Percentiles rank a stretch among this genome's conserved stretches.
Conservation (phyloP, 1,140 invertebrate species). For the Sminthurinus signatus region DNA sequence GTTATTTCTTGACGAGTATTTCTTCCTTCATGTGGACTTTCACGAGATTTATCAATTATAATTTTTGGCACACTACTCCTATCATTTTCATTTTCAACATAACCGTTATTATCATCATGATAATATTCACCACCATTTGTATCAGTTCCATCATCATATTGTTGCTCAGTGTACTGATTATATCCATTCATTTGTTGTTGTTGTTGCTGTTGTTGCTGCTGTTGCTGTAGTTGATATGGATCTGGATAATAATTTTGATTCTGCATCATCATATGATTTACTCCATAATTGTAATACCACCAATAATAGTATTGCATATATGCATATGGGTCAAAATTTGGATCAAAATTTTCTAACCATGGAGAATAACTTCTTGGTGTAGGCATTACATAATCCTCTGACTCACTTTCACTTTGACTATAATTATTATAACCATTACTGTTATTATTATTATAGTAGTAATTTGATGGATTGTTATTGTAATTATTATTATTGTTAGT, state of each 20-base stretch:
- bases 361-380: slow-evolving; percentile 4
- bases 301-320: slow-evolving; percentile 40
- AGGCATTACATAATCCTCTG: neutral
- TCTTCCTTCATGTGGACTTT: slow-evolving; percentile 10
- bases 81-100: neutral
- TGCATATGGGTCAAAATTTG: slow-evolving; percentile 24
- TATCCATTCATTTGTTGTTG: too few species aligned
- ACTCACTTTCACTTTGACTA: slow-evolving; percentile 2
- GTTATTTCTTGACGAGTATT: neutral
- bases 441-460: neutral
- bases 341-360: slow-evolving; percentile 33
- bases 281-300: slow-evolving; percentile 34
- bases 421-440: neutral
- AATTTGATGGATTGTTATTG: neutral
- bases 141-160: neutral
- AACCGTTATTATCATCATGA: neutral
- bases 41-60: neutral
- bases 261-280: neutral
- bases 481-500: slow-evolving; percentile 6
- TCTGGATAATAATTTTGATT: neutral
- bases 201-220: too few species aligned
- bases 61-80: neutral
- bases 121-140: neutral
- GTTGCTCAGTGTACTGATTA: neutral
- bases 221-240: too few species aligned